Evolutionary conservation across 2,113 vertebrate species (phyloP).

Genomic region (Danio rerio): DNA sequence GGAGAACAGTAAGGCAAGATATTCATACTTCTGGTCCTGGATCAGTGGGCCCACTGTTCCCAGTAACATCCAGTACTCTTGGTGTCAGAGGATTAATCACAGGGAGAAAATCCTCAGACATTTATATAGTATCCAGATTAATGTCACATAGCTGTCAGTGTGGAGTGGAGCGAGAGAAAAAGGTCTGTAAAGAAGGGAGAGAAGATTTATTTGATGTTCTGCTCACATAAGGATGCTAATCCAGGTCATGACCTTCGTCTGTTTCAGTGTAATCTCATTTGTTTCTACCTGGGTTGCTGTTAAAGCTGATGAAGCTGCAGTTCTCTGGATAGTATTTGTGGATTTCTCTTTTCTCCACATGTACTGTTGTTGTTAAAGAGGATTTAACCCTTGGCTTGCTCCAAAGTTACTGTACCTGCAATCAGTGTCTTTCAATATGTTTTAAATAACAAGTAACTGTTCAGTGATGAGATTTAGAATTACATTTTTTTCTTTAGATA

Average conservation of each 20-base stretch:
- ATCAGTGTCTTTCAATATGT: not conserved
- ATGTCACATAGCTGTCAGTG: not conserved
- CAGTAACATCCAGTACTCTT: conserved; percentile 10
- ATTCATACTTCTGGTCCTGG: not conserved
- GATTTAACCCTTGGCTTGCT: not conserved
- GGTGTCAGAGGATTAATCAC: conserved; percentile 1
- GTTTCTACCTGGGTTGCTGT: not conserved
- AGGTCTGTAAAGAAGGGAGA: not conserved
- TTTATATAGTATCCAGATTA: conserved; percentile 20
- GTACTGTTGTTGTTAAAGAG: not conserved
- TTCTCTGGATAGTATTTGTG: not conserved
- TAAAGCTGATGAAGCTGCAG: not conserved
- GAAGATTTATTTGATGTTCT: conserved; percentile 2
- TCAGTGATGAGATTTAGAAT: conserved; percentile 22
- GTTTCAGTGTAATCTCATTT: not conserved
- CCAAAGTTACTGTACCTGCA: not conserved
- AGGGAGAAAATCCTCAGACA: conserved; percentile 9
- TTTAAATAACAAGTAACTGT: conserved; percentile 22
- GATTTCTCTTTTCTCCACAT: not conserved
- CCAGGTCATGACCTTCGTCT: not conserved
- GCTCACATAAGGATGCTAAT: conserved; percentile 8
- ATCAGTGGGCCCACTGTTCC: not conserved
- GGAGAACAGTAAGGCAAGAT: conserved; percentile 7
- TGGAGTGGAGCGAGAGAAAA: not conserved
- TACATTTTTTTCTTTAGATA: not conserved